Conservation (phyloP, 2,888 invertebrate species). For the Lepeophtheirus nordmannii region DNA sequence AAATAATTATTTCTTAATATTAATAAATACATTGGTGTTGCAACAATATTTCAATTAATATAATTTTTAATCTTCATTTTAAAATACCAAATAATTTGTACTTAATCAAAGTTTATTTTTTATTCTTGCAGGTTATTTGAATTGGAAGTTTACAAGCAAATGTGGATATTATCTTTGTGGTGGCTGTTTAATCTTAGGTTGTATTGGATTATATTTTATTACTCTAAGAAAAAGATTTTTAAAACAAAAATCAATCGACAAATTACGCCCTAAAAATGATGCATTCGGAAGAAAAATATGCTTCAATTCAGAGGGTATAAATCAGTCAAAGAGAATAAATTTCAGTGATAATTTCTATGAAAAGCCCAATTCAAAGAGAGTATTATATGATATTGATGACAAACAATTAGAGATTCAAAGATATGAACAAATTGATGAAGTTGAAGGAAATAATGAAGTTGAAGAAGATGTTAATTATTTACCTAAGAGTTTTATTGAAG, state of each 20-base stretch:
- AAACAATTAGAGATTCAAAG: neutral
- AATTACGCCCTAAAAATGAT: neutral
- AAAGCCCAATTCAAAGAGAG: neutral
- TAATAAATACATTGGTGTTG: too few relatives aligned
- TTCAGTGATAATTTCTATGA: neutral
- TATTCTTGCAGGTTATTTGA: neutral
- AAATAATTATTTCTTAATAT: too few relatives aligned
- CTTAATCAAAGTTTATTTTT: neutral
- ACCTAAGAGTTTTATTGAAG: neutral
- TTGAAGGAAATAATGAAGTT: neutral
- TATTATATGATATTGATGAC: neutral
- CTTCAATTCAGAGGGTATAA: neutral
- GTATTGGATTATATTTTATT: neutral
- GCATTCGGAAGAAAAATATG: neutral
- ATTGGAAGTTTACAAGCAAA: neutral
- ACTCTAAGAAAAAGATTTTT: neutral
- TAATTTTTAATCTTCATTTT: too few relatives aligned
- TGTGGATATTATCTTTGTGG: neutral
- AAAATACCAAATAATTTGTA: too few relatives aligned
- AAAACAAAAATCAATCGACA: too few relatives aligned
- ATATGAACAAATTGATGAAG: neutral
- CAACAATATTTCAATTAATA: too few relatives aligned
- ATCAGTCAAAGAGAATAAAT: neutral
- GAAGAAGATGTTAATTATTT: neutral
- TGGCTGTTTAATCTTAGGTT: neutral